phyloP scores from a whole-genome alignment of 2,797 vertebrate genomes.

The Yasuhikotakia modesta region DNA sequence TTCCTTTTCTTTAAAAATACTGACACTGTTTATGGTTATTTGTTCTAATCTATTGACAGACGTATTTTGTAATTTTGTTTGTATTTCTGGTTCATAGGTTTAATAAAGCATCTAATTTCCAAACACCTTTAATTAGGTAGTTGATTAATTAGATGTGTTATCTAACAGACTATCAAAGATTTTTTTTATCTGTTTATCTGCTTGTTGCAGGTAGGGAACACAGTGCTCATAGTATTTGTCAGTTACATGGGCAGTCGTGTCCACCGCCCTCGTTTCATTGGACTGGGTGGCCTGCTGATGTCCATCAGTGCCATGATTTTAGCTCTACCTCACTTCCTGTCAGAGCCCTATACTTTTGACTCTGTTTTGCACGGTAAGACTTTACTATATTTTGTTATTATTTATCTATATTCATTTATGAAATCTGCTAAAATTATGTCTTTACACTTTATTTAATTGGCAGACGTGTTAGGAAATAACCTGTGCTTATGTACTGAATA shows the following conservation, averaged over 20 bases:
- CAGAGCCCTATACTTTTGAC: slow-evolving; percentile 79
- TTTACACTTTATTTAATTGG: neutral
- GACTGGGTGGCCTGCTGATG: slow-evolving; percentile 87
- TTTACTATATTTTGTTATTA: neutral
- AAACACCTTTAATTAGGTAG: too few species aligned
- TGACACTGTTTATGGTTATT: neutral
- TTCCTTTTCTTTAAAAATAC: too few species aligned
- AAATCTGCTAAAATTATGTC: neutral
- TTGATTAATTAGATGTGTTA: too few species aligned
- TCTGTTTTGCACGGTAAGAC: slow-evolving; percentile 69
- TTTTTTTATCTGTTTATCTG: neutral
- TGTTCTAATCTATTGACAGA: neutral
- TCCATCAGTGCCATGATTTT: slow-evolving; percentile 86
- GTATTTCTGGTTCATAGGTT: too few species aligned
- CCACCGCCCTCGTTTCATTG: slow-evolving; percentile 89
- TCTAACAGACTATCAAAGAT: too few species aligned
- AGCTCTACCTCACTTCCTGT: slow-evolving; percentile 93
- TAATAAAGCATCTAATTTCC: too few species aligned
- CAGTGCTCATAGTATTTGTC: slow-evolving; percentile 90
- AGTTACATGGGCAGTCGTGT: slow-evolving; percentile 94
- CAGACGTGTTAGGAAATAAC: neutral
- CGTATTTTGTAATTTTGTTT: too few species aligned
- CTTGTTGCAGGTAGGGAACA: slow-evolving; percentile 85
- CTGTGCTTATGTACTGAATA: too few species aligned
- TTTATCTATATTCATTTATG: neutral